Evolutionary conservation across 2,797 vertebrate species (phyloP).

Genomic region (Erethizon dorsatum): DNA sequence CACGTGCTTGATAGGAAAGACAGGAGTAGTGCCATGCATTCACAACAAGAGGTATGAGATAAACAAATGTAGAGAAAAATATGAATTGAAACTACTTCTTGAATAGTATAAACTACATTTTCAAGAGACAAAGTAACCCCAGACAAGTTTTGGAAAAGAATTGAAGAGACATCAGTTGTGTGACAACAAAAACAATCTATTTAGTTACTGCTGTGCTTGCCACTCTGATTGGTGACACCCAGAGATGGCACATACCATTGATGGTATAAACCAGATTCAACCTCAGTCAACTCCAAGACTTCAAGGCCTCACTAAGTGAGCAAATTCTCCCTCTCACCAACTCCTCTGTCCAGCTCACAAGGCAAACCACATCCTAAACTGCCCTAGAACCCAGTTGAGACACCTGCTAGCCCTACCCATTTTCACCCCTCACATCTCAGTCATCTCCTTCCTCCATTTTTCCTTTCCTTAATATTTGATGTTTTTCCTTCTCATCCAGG

Average conservation of each 20-base stretch:
- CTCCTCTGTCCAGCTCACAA: slow-evolving; percentile 16
- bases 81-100: slow-evolving; percentile 28
- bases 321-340: background rate
- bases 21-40: background rate
- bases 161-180: background rate
- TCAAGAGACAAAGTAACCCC: background rate
- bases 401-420: background rate
- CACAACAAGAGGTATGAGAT: background rate
- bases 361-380: slow-evolving; percentile 6
- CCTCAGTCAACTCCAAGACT: background rate
- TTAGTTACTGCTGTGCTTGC: background rate
- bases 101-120: background rate
- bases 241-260: background rate
- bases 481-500: background rate
- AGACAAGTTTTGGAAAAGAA: background rate
- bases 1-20: background rate
- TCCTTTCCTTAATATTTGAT: background rate
- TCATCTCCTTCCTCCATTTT: slow-evolving; percentile 29
- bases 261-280: background rate
- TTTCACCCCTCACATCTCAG: background rate
- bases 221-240: background rate
- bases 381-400: background rate
- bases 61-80: slow-evolving; percentile 41
- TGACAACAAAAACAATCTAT: background rate
- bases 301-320: background rate